Evolutionary conservation across 2,797 vertebrate species (phyloP).

Genomic region (Betta splendens): DNA sequence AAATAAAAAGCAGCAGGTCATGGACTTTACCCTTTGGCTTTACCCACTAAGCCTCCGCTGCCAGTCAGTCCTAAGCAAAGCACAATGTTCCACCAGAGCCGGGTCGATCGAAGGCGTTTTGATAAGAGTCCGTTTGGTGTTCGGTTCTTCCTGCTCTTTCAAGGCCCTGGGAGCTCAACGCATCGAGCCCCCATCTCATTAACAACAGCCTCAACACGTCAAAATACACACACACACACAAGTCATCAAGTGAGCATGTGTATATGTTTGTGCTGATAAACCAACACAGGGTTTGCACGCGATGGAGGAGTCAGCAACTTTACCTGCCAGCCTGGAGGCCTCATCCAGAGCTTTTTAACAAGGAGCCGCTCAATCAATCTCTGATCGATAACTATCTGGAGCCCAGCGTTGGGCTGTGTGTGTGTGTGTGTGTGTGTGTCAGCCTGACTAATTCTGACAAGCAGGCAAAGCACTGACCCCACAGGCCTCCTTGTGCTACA

Average conservation of each 20-base stretch:
- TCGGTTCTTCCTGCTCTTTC: too few relatives aligned
- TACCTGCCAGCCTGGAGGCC: conserved; percentile 51
- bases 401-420: conserved; percentile 27
- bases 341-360: conserved; percentile 76
- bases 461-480: conserved; percentile 39
- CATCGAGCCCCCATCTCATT: conserved; percentile 61
- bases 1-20: too few relatives aligned
- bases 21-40: too few relatives aligned
- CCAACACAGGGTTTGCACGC: conserved; percentile 13
- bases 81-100: too few relatives aligned
- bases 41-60: too few relatives aligned
- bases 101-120: too few relatives aligned
- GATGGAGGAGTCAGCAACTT: conserved; percentile 78
- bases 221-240: conserved; percentile 62
- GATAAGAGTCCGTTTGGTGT: too few relatives aligned
- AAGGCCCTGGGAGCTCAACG: too few relatives aligned
- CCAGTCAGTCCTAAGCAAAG: too few relatives aligned
- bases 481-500: conserved; percentile 17
- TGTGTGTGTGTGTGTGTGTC: conserved; percentile 21
- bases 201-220: conserved; percentile 61
- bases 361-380: conserved; percentile 75
- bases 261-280: conserved; percentile 2
- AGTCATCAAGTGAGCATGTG: conserved; percentile 43
- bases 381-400: conserved; percentile 76
- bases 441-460: conserved; percentile 59